Evolutionary conservation across 2,113 vertebrate genomes (phyloP), one percentile per base, ranked within the genome.

Genomic region (Coptodon bakossiorum): DNA sequence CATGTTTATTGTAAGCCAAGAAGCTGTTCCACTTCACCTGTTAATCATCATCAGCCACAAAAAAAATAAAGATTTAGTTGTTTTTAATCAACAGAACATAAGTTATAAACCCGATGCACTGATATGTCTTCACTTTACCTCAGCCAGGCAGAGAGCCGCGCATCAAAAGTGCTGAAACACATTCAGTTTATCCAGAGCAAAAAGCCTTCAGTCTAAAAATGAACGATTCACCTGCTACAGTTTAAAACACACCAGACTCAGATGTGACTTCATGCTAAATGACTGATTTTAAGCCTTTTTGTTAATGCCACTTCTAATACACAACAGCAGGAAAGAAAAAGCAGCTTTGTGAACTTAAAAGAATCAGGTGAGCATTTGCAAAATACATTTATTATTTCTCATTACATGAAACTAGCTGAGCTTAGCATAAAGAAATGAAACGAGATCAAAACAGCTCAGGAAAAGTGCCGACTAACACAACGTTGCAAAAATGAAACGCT

Each of bases 1-100:
- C 1, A 2, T 66, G 34, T 68, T 92, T 93, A 92, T 91, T 93
- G 59, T 56, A 31, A 83, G 83, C 86, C 34, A 80, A 83, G 48
- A 85, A 83, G 86, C 89, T 14, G 43, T 88, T 91, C 7, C 80
- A 24, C 38, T 89, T 29, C 80, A 24, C n/a, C 7, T 10, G 43
- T 73, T 76, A 84, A 81, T 76, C 34, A 83, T 66, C 34, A 19
- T 76, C 40, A 76, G 61, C 73, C n/a, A 19, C 68, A 38, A 29
- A 43, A 13, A 6, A 6, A 68, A 24, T 36, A 54, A 48, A 48
- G 6, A 2, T 59, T 83, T 13, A 45, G 22, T 43, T 40, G 38
- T 5, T 59, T 83, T 52, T 3, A n/a, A 81, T 50, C 59, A 82
- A 48, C 63, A 31, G 3, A 83, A 88, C 38, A 53, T 43, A 63